Percentiles rank a stretch among this genome's conserved stretches.
Conservation (phyloP, 2,113 vertebrate genomes). For the Paraplagusia blochii region DNA sequence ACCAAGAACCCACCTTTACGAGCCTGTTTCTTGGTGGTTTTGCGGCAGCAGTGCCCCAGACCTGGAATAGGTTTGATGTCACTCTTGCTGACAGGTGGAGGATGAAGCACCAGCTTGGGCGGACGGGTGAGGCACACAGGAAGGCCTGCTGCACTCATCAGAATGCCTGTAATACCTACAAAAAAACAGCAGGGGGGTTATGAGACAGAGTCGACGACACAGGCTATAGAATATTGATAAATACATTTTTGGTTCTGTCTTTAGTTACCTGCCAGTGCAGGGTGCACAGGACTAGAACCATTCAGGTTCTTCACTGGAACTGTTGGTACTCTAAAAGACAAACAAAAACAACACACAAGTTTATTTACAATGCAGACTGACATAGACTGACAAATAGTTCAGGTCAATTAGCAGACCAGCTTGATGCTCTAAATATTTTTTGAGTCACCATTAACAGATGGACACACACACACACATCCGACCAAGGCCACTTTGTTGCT, state of each 20-base stretch:
- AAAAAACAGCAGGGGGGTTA: slow-evolving; percentile 17
- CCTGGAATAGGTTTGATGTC: slow-evolving; percentile 93
- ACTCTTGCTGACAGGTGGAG: slow-evolving; percentile 91
- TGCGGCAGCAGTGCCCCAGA: slow-evolving; percentile 90
- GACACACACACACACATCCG: not conserved
- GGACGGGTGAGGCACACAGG: slow-evolving; percentile 92
- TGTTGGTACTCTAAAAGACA: slow-evolving; percentile 82
- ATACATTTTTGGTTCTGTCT: not conserved
- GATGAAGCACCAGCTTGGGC: slow-evolving; percentile 91
- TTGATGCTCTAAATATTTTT: not conserved
- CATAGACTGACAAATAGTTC: not conserved
- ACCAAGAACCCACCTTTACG: slow-evolving; percentile 80
- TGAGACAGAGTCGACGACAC: not conserved
- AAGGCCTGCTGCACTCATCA: slow-evolving; percentile 91
- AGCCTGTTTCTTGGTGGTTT: slow-evolving; percentile 92
- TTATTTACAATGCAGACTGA: not conserved
- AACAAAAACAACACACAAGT: slow-evolving; percentile 25
- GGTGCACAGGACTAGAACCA: slow-evolving; percentile 89
- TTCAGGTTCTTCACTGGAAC: slow-evolving; percentile 95
- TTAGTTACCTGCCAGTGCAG: slow-evolving; percentile 87
- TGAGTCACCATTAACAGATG: slow-evolving; percentile 38
- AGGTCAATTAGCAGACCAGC: not conserved
- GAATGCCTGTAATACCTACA: slow-evolving; percentile 91
- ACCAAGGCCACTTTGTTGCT: no score
- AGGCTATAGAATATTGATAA: no score